Base-by-base conservation (phyloP, 92 coral and sea anemone species). In the Siderastrea radians region DNA sequence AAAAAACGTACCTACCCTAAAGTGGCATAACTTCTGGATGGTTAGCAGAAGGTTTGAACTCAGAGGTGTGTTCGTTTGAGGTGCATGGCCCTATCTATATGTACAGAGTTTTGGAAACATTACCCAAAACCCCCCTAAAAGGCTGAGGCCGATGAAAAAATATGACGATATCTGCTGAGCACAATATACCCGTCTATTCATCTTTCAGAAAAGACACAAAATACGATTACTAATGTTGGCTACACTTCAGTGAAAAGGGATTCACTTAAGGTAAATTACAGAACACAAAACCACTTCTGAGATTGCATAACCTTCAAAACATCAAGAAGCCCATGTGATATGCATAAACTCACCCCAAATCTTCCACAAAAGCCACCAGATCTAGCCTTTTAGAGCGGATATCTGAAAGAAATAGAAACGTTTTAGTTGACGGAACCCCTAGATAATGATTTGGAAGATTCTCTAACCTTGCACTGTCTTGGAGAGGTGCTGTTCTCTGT, bases 291-390 rank as follows among this genome's bases (percentile, higher is more conserved):
- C 43, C 16, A 72, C 75, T 68, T 53, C 26, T 13, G 38, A 68
- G 53, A 80, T 67, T 38, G 44, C 53, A 52, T 64, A 80, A 66
- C 44, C 69, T 12, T 10, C 26, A 3, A 43, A 13, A 15, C n/a
- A 53, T 52, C 52, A 19, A 16, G 1, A 8, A 6, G 8, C 10
- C 3, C 63, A 43, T 15, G 45, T 14, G 10, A 81, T 43, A 49
- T 1, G 12, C 4, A 53, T 7, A 13, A 5, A 60, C 93, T 87
- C 79, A 94, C 96, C 96, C 94, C 46, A 94, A 91, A 17, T 78
- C 83, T 81, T 88, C 94, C 68, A 94, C 94, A 43, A 94, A 66
- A 8, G 74, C 83, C 11, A 92, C 81, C 73, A 92, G 77, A 63
- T 86, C 90, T 7, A 82, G 63, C 43, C 84, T 74, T 72, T 82